Evolutionary conservation across 92 coral and sea anemone species (phyloP), one percentile per base, ranked within the genome.

Genomic region (Siderastrea radians): DNA sequence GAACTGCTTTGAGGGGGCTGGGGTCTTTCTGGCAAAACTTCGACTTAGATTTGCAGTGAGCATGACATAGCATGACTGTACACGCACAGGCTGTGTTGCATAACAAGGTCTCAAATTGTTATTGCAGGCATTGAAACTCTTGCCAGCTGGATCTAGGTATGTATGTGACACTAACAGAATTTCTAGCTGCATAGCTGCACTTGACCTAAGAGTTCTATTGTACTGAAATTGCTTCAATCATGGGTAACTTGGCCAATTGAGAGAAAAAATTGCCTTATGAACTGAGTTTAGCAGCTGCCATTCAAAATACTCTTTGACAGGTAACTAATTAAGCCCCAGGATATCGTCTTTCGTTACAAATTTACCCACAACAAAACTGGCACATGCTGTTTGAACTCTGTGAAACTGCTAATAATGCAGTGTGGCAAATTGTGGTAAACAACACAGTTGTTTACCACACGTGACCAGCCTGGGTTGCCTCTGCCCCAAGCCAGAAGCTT

Each of bases 221-320:
- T 73, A 60, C 58, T 49, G 1, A 73, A 49, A 67, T 67, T 67
- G 72, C 72, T 67, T 69, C 49, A 74, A 63, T 74, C 62, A 45
- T 63, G 15, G 17, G 79, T 51, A 16, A 74, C 86, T 44, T 73
- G 57, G 72, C 73, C 80, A 45, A 26, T 84, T 59, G 1, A 12
- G n/a, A 49, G 50, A 17, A 44, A 45, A 69, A 49, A 82, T 7
- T 14, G 88, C 57, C 78, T 85, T 85, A 14, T 85, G 89, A 65
- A 66, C 67, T 38, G 51, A 19, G 45, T 84, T 84, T 19, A 73
- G 60, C 53, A 84, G 19, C 53, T 59, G 53, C 47, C 72, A 84
- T 84, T 84, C 68, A 11, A 75, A 19, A 11, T 75, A 53, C 58
- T 85, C 89, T 63, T 85, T 85, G 65, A 85, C 89, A 0, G 83